Evolutionary conservation across 1,140 invertebrate genomes (phyloP).

Genomic region (Temnothorax longispinosus): DNA sequence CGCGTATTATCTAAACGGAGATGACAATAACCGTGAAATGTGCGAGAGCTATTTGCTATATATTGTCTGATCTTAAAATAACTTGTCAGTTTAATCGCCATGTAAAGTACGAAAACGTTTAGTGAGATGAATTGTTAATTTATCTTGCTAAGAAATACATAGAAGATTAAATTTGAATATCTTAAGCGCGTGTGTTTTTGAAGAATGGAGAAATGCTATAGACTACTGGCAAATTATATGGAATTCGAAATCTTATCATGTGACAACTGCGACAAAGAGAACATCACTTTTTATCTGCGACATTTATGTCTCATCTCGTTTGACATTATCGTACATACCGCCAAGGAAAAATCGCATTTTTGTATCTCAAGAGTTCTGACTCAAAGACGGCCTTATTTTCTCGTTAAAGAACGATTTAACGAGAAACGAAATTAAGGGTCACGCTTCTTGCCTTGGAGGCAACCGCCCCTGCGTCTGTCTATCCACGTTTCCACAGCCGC

Average conservation of each 20-base stretch:
- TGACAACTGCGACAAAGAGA: constrained; percentile 16
- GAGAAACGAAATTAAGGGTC: constrained; percentile 76
- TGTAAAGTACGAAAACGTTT: neutral
- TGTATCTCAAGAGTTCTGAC: constrained; percentile 11
- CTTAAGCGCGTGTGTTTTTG: neutral
- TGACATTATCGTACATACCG: constrained; percentile 36
- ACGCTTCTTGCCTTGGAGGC: constrained; percentile 40
- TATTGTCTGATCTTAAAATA: constrained; percentile 20
- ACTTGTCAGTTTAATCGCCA: neutral
- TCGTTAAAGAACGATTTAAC: constrained; percentile 73
- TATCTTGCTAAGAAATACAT: neutral
- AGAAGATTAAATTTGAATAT: constrained; percentile 3
- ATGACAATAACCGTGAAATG: constrained; percentile 31
- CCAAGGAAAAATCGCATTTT: constrained; percentile 46
- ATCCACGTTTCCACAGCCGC: constrained; percentile 30
- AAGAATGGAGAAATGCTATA: neutral
- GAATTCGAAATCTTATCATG: constrained; percentile 15
- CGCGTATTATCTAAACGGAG: constrained; percentile 32
- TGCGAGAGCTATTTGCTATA: constrained; percentile 1
- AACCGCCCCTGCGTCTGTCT: constrained; percentile 40
- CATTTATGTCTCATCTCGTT: constrained; percentile 18
- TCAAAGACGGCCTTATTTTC: constrained; percentile 56
- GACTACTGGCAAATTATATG: neutral
- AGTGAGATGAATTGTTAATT: neutral
- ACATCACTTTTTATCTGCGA: constrained; percentile 43